phyloP scores from a whole-genome alignment of 1,140 invertebrate genomes.

The Drosophila rhopaloa region DNA sequence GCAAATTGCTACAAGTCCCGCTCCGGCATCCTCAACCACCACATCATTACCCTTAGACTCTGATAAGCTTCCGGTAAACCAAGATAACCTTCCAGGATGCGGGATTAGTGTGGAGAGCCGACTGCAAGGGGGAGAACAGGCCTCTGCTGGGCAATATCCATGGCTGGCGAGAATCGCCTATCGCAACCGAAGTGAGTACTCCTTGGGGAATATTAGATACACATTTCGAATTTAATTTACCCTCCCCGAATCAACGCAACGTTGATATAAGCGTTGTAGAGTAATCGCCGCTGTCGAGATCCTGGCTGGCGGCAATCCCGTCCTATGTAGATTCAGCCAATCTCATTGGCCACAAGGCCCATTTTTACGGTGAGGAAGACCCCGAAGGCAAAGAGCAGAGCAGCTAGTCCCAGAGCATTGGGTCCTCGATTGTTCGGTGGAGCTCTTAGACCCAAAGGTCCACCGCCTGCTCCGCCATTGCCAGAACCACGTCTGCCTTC shows the following conservation, averaged over 20 bases:
- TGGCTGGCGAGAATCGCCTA: constrained; percentile 90
- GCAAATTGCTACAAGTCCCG: not conserved
- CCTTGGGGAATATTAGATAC: not conserved
- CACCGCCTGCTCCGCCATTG: not conserved
- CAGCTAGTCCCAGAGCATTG: constrained; percentile 27
- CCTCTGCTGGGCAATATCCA: constrained; percentile 88
- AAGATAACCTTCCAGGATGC: constrained; percentile 74
- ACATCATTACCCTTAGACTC: not conserved
- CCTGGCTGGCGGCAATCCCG: not conserved
- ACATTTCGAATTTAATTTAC: constrained; percentile 32
- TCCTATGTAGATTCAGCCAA: constrained; percentile 27
- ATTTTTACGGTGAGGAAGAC: constrained; percentile 47
- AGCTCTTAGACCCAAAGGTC: not conserved
- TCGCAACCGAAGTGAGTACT: constrained; percentile 68
- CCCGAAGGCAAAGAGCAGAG: constrained; percentile 53
- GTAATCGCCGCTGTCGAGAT: not conserved
- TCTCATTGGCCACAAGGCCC: constrained; percentile 47
- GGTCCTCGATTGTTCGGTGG: constrained; percentile 36
- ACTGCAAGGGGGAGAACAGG: constrained; percentile 88
- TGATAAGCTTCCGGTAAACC: not conserved
- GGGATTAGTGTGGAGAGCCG: constrained; percentile 86
- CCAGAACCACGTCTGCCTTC: not conserved
- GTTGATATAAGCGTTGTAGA: not conserved
- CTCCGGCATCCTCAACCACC: not conserved
- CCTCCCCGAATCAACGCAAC: constrained; percentile 19